Evolutionary conservation across 2,888 invertebrate species (phyloP).

Genomic region (Drosophila nr. medialis): DNA sequence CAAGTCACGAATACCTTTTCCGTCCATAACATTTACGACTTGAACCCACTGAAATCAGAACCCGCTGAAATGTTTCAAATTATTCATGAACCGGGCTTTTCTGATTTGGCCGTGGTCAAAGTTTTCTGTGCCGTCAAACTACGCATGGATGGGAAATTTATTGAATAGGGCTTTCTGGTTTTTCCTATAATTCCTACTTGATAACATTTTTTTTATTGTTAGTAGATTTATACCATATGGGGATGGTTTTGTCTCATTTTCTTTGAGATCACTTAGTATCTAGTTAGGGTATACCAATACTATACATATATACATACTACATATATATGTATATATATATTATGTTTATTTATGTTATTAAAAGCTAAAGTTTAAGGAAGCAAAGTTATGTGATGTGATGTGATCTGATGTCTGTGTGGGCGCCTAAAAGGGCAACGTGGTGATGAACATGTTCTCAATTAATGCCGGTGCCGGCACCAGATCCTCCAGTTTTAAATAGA

Average conservation of each 20-base stretch:
- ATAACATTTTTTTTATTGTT: constrained; percentile 7
- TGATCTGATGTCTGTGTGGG: constrained; percentile 1
- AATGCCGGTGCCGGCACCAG: constrained; percentile 95
- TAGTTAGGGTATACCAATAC: constrained; percentile 6
- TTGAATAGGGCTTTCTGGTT: constrained; percentile 6
- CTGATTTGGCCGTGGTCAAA: constrained; percentile 6
- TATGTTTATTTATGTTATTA: constrained; percentile 16
- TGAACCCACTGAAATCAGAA: constrained; percentile 1
- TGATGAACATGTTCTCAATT: constrained; percentile 97
- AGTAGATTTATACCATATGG: neutral
- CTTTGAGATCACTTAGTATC: constrained; percentile 36
- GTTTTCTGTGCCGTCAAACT: constrained; percentile 4
- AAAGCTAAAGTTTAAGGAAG: constrained; percentile 54
- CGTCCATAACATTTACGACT: neutral
- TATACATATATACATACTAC: constrained; percentile 1
- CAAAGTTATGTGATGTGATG: constrained; percentile 33
- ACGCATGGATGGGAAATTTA: constrained; percentile 6
- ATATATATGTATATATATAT: neutral
- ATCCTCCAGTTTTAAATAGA: constrained; percentile 96
- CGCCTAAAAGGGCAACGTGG: constrained; percentile 95
- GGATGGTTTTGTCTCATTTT: constrained; percentile 13
- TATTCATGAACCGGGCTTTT: constrained; percentile 56
- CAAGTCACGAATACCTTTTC: constrained; percentile 67
- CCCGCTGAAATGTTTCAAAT: constrained; percentile 50
- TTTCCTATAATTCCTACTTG: constrained; percentile 6